Conservation (phyloP, 2,113 vertebrate genomes). For the Semicossyphus pulcher region DNA sequence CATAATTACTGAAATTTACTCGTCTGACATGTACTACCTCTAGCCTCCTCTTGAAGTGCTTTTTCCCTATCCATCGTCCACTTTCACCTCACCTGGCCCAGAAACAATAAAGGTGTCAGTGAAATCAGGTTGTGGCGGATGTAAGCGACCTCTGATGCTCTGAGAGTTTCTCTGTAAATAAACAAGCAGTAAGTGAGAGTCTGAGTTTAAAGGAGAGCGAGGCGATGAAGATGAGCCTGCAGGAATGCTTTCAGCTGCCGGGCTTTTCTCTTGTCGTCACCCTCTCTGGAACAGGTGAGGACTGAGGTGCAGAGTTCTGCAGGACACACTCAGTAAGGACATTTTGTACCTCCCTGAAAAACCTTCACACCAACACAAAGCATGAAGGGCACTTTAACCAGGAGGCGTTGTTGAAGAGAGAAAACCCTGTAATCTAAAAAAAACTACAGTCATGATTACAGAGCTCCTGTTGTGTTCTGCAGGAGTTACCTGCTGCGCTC, state of each 20-base stretch:
- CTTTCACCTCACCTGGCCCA: not conserved
- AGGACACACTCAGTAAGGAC: constrained; percentile 28
- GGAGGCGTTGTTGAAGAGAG: not conserved
- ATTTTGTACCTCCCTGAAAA: constrained; percentile 42
- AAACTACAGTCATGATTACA: constrained; percentile 17
- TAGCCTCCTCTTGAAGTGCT: too few relatives aligned
- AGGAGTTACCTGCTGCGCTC: constrained; percentile 28
- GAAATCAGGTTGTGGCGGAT: constrained; percentile 19
- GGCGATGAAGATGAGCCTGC: constrained; percentile 15
- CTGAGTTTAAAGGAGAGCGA: constrained; percentile 5
- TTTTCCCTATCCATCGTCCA: not conserved
- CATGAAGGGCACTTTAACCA: not conserved
- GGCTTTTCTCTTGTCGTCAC: constrained; percentile 11
- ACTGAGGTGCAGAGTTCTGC: constrained; percentile 17
- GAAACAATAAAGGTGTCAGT: constrained; percentile 62
- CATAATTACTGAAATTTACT: too few relatives aligned
- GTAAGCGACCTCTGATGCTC: not conserved
- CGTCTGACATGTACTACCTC: too few relatives aligned
- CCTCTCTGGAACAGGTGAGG: constrained; percentile 2
- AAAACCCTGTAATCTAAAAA: not conserved
- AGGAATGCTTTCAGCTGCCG: constrained; percentile 53
- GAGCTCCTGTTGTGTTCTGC: constrained; percentile 1
- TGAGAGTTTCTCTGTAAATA: constrained; percentile 39
- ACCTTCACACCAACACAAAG: not conserved
- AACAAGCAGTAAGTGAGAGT: not conserved